Conservation (phyloP, 1,140 invertebrate species). For the Pachyrhynchus sulphureomaculatus region DNA sequence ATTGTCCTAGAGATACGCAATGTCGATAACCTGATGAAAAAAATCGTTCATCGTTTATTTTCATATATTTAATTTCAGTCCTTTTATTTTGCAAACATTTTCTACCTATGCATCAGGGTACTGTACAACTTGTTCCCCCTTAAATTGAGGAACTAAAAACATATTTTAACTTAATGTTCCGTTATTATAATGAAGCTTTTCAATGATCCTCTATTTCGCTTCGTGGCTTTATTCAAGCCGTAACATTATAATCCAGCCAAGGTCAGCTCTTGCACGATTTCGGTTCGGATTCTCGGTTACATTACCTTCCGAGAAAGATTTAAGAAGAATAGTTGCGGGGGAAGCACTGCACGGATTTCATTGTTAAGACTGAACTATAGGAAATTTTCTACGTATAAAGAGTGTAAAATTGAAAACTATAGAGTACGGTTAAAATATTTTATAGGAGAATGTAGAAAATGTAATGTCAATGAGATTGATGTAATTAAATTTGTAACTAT, state of each 20-base stretch:
- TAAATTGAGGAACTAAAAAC: too few relatives aligned
- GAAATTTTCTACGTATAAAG: background rate
- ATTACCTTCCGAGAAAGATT: slow-evolving; percentile 24
- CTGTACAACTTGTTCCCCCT: too few relatives aligned
- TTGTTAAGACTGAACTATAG: slow-evolving; percentile 2
- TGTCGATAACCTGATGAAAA: too few relatives aligned
- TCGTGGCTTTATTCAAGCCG: slow-evolving; percentile 4
- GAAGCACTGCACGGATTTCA: background rate
- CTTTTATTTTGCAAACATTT: too few relatives aligned
- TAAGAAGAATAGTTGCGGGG: slow-evolving; percentile 23
- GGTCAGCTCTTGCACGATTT: slow-evolving; percentile 25
- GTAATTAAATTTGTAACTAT: too few relatives aligned
- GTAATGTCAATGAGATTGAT: too few relatives aligned
- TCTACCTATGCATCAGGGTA: too few relatives aligned
- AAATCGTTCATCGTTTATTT: too few relatives aligned
- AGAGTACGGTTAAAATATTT: background rate
- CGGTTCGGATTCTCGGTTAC: slow-evolving; percentile 19
- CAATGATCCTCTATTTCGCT: background rate
- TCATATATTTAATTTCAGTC: too few relatives aligned
- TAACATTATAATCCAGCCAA: slow-evolving; percentile 25
- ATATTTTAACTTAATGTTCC: too few relatives aligned
- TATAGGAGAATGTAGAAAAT: background rate
- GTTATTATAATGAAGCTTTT: too few relatives aligned
- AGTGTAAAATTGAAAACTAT: slow-evolving; percentile 9
- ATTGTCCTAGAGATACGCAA: too few relatives aligned